Base-by-base conservation (phyloP, 2,797 vertebrate genomes). In the Eutrigla gurnardus region DNA sequence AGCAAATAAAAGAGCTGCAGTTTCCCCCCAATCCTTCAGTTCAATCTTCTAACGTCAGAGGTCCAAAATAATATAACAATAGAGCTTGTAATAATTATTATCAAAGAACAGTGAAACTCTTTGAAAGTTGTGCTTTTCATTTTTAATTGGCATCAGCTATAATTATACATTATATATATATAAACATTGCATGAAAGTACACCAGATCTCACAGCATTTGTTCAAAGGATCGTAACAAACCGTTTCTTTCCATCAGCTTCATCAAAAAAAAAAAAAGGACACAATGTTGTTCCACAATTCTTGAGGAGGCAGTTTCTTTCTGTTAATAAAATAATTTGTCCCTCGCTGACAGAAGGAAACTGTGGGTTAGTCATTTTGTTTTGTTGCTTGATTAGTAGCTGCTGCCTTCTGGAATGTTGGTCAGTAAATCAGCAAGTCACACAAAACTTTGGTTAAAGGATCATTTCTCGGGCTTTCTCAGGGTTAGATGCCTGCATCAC, bases 101-200 rank as follows among this genome's bases (percentile, higher is more conserved):
- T 12, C 1, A 54, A 68, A 77, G 63, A 65, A 33, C 6, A 32
- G 3, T 12, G 2, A 66, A 42, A 70, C 45, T 25, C 57, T 65
- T 62, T 65, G 33, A 80, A 65, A 69, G 53, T 69, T 53, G 17
- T 59, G 14, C 74, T 83, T 79, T 76, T 55, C 7, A 17, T 45
- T 73, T 65, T 89, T 90, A 86, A 88, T 90, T 89, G 61, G 65
- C 69, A 77, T 80, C 71, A 72, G 25, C 57, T 78, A 59, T 63
- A 77, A 65, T 11, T 78, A 65, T 80, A 78, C 47, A 76, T 70
- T 33, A 70, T 80, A 70, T 69, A 71, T 61, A 75, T 25, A 25
- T 77, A 75, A 78, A 80, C 58, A 78, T 74, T 47, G 79, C 81
- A 88, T 66, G 54, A 83, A 85, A 84, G 65, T 62, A 86, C 78